phyloP scores from a whole-genome alignment of 2,888 invertebrate genomes.

The Thera britannica region DNA sequence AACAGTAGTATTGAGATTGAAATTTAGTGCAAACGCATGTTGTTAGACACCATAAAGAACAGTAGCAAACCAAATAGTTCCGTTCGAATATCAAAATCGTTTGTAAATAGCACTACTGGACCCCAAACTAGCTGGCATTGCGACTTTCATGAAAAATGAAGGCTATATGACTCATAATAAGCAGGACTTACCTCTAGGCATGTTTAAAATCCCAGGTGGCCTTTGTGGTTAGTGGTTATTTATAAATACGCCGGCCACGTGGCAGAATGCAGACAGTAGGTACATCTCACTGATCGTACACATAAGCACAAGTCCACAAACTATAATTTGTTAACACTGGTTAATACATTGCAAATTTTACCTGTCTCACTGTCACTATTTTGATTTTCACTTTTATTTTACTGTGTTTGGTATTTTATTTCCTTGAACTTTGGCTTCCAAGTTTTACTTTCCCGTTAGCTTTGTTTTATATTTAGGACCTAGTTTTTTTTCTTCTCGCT shows the following conservation, averaged over 20 bases:
- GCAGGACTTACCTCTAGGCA: slow-evolving; percentile 70
- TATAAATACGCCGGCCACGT: slow-evolving; percentile 51
- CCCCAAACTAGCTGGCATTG: background rate
- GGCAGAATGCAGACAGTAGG: slow-evolving; percentile 60
- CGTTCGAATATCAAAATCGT: background rate
- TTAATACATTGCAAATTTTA: background rate
- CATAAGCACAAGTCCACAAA: slow-evolving; percentile 45
- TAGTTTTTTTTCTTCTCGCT: too few species aligned
- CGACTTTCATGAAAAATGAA: background rate
- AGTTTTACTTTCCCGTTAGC: slow-evolving; percentile 28
- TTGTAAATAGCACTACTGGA: background rate
- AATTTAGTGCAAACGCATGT: too few species aligned
- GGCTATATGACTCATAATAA: slow-evolving; percentile 14
- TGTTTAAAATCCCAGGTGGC: slow-evolving; percentile 56
- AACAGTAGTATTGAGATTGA: too few species aligned
- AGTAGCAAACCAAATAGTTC: too few species aligned
- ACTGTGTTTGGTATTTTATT: background rate
- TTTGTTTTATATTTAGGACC: too few species aligned
- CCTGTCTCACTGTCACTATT: slow-evolving; percentile 31
- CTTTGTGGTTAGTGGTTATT: slow-evolving; percentile 60
- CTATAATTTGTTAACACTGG: slow-evolving; percentile 21
- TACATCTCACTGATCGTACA: slow-evolving; percentile 61
- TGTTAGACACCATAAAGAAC: too few species aligned
- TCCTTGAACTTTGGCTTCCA: slow-evolving; percentile 6
- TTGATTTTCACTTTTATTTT: slow-evolving; percentile 40